Evolutionary conservation across 2,113 vertebrate species (phyloP).

Genomic region (Circaetus cinerascens): DNA sequence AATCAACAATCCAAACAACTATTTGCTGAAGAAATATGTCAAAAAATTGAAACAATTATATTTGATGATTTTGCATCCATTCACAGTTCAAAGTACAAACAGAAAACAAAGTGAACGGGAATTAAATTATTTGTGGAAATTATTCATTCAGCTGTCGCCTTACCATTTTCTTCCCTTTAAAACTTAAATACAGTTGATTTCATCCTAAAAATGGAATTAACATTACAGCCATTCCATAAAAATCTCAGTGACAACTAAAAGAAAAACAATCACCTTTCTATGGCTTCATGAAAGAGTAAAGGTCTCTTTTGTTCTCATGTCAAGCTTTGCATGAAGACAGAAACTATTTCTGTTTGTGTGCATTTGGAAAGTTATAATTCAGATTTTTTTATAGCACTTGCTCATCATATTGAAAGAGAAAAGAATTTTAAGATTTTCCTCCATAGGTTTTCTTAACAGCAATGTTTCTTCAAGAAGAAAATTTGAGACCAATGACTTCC

Average conservation of each 20-base stretch:
- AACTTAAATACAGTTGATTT: background rate
- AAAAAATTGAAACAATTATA: background rate
- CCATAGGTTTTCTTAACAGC: background rate
- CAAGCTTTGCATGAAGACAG: background rate
- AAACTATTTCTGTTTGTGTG: background rate
- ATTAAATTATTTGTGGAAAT: background rate
- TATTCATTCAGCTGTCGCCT: background rate
- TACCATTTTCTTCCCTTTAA: background rate
- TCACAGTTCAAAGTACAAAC: background rate
- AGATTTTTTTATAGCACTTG: background rate
- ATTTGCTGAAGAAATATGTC: background rate
- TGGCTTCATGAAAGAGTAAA: background rate
- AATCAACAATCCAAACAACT: background rate
- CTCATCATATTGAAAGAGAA: background rate
- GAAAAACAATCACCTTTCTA: slow-evolving; percentile 2
- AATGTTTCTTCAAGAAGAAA: background rate
- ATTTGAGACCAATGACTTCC: background rate
- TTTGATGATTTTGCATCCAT: background rate
- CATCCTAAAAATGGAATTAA: slow-evolving; percentile 6
- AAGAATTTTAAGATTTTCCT: background rate
- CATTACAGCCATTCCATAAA: slow-evolving; percentile 6
- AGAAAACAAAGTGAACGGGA: background rate
- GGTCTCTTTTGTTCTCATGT: slow-evolving; percentile 27
- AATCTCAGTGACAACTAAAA: background rate
- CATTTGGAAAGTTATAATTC: background rate